Evolutionary conservation across 2,113 vertebrate species (phyloP).

Genomic region (Perognathus longimembris): DNA sequence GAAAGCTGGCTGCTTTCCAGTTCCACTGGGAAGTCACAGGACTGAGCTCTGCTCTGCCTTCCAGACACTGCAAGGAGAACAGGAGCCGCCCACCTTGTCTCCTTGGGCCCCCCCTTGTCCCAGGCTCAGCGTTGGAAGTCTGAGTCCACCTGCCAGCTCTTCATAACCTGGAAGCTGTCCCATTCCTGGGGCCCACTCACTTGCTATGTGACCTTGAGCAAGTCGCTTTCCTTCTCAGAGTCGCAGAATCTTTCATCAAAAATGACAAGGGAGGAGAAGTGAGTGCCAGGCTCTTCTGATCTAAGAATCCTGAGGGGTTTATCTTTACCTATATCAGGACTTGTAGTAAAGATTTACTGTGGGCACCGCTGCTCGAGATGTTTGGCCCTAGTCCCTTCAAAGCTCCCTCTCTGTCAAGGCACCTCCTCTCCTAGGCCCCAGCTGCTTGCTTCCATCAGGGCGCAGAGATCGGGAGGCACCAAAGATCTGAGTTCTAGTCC

Average conservation of each 20-base stretch:
- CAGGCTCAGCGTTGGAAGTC: not conserved
- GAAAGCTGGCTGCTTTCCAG: constrained; percentile 84
- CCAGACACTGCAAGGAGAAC: not conserved
- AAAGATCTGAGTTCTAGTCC: not conserved
- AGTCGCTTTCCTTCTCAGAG: constrained; percentile 45
- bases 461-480: not conserved
- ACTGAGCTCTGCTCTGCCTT: constrained; percentile 71
- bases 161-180: not conserved
- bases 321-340: not conserved
- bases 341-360: not conserved
- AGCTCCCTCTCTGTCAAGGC: not conserved
- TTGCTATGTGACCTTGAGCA: constrained; percentile 14
- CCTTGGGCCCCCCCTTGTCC: constrained; percentile 7
- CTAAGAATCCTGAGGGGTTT: not conserved
- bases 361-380: not conserved
- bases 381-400: not conserved
- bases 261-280: not conserved
- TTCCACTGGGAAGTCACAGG: constrained; percentile 67
- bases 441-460: not conserved
- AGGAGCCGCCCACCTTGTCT: not conserved
- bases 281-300: not conserved
- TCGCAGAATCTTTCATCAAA: not conserved
- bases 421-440: not conserved
- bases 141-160: not conserved
- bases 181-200: not conserved